Percentiles rank a stretch among this genome's conserved stretches.
Evolutionary conservation across 2,113 vertebrate genomes (phyloP).

Genomic region (Grammatotria lemairii): DNA sequence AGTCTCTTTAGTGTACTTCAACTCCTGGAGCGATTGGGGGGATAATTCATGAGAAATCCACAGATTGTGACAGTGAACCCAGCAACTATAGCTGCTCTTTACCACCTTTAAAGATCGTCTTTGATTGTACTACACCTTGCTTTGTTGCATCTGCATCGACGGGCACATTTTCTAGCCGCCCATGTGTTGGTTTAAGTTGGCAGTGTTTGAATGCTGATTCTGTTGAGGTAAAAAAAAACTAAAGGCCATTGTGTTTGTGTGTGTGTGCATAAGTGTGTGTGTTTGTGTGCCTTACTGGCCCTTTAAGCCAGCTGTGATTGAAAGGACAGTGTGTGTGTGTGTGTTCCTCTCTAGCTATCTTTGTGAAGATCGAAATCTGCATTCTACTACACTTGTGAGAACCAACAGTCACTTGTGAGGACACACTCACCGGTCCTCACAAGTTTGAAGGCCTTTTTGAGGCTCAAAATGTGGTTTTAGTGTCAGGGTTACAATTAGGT

Average conservation of each 20-base stretch:
- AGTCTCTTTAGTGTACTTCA: not conserved
- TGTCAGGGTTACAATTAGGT: not conserved
- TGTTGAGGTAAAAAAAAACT: not conserved
- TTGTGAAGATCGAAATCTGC: accelerated
- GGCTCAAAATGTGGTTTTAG: not conserved
- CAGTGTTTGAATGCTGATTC: constrained; percentile 7
- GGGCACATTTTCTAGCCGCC: not conserved
- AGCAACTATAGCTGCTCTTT: not conserved
- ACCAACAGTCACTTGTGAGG: not conserved
- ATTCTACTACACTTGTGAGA: not conserved
- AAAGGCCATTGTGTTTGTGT: constrained; percentile 1
- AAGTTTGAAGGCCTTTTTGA: not conserved
- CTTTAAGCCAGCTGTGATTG: constrained; percentile 66
- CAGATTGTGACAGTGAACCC: not conserved
- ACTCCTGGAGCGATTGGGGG: not conserved
- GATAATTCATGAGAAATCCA: not conserved
- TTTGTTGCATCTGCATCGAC: not conserved
- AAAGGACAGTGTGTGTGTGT: constrained; percentile 37
- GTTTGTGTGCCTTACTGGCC: constrained; percentile 7
- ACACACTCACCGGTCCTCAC: accelerated
- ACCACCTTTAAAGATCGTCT: accelerated
- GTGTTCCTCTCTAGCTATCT: not conserved
- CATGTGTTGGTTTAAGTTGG: constrained; percentile 1
- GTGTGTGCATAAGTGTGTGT: not conserved
- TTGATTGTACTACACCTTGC: not conserved